Evolutionary conservation across 2,888 invertebrate species (phyloP).

Genomic region (Amaurobius ferox): DNA sequence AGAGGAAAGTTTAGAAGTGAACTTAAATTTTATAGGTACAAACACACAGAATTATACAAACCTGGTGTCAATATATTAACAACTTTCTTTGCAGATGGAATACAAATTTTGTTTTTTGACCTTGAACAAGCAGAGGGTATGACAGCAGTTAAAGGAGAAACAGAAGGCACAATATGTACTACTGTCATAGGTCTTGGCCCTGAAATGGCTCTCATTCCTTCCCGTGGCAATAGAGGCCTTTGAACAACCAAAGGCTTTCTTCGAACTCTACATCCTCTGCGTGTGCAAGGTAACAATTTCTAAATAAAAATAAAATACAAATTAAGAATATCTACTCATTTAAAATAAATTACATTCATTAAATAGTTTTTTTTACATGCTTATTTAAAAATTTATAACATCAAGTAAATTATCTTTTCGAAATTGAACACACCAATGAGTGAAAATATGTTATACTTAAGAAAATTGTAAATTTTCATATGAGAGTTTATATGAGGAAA

Average conservation of each 20-base stretch:
- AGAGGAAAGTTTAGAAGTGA: too few species aligned
- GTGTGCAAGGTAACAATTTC: constrained; percentile 70
- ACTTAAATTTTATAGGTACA: too few species aligned
- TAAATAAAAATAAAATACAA: constrained; percentile 22
- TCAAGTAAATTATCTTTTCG: too few species aligned
- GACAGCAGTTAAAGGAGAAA: constrained; percentile 58
- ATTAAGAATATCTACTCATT: not conserved
- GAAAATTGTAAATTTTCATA: too few species aligned
- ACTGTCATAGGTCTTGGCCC: constrained; percentile 66
- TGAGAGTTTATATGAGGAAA: too few species aligned
- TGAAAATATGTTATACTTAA: too few species aligned
- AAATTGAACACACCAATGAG: too few species aligned
- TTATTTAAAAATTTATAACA: too few species aligned
- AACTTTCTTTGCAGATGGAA: constrained; percentile 63
- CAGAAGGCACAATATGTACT: constrained; percentile 70
- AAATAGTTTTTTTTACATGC: too few species aligned
- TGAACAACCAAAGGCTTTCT: constrained; percentile 73
- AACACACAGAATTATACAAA: too few species aligned
- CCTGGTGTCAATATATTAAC: constrained; percentile 58
- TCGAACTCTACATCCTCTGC: constrained; percentile 71
- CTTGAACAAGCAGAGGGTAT: constrained; percentile 48
- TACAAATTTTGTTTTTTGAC: constrained; percentile 31
- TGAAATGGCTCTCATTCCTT: constrained; percentile 40
- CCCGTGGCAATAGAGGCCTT: constrained; percentile 65
- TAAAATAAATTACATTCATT: not conserved